phyloP scores from a whole-genome alignment of 2,797 vertebrate genomes.

The Dendrocincla fuliginosa region DNA sequence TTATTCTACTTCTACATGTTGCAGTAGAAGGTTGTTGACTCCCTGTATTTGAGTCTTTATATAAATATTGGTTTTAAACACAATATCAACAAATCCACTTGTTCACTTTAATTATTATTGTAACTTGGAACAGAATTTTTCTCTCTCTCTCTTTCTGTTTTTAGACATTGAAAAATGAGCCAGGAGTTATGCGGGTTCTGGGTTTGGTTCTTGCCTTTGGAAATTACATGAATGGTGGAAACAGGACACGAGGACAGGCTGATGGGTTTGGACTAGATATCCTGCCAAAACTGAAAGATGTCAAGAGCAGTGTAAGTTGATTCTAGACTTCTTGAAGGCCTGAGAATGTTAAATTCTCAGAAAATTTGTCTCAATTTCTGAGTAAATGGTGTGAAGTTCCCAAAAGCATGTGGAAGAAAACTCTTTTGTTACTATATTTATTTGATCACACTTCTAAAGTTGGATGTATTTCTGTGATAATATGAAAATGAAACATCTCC shows the following conservation, averaged over 20 bases:
- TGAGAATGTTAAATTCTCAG: not conserved
- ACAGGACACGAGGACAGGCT: constrained; percentile 93
- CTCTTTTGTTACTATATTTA: not conserved
- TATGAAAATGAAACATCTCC: not conserved
- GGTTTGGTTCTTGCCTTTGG: constrained; percentile 94
- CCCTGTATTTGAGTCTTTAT: not conserved
- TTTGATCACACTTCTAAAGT: not conserved
- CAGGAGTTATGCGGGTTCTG: constrained; percentile 87
- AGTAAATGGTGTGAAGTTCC: not conserved
- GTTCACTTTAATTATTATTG: not conserved
- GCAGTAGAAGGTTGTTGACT: not conserved
- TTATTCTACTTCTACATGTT: not conserved
- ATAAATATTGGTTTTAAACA: not conserved
- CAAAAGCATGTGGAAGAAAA: not conserved
- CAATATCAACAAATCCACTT: not conserved
- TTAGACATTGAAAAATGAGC: constrained; percentile 84
- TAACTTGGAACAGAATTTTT: not conserved
- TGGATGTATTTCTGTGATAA: not conserved
- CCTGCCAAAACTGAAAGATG: constrained; percentile 96
- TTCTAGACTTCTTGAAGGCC: not conserved
- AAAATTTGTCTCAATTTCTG: not conserved
- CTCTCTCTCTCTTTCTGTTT: not conserved
- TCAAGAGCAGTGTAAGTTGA: constrained; percentile 95
- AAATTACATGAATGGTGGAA: constrained; percentile 98
- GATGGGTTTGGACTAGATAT: constrained; percentile 97